Base-by-base conservation (phyloP, 2,888 invertebrate species). In the Exephanes ischioxanthus region DNA sequence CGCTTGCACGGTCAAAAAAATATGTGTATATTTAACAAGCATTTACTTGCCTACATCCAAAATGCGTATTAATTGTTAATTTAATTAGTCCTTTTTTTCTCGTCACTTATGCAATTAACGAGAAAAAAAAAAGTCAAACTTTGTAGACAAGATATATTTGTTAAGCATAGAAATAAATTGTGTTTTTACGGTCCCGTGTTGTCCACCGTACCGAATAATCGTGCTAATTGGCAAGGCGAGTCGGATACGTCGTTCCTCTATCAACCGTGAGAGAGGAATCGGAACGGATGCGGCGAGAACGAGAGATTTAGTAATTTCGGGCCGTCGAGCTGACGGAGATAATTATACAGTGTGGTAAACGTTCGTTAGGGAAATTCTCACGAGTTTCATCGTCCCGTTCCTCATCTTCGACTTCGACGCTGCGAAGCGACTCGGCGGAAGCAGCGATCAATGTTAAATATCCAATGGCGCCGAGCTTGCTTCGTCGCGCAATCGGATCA, bases 331-430 rank as follows among this genome's bases (percentile, higher is more conserved):
- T 79, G 79, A 84, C 84, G 80, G 88, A 87, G 88, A 89, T 90
- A 91, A 91, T 91, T 90, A 92, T 89, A 85, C 86, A 45, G 58
- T 26, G 71, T 72, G 87, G 87, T 87, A 22, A 87, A 87, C 87
- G 90, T 90, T 91, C 90, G 89, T 91, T 91, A 90, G 88, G 87
- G 87, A 87, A 89, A 89, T 90, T 89, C 87, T 86, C 82, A 83
- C 88, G 84, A 87, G 86, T 84, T 85, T 83, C 68, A 78, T 63
- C 71, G n/a, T 63, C 3, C 22, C 41, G 22, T 41, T 58, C 48
- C 37, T 63, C 55, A 81, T 76, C 83, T 86, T 22, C 3, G 22
- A 26, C 22, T 58, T 14, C 22, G 58, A 11, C 2, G 45, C 14
- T 14, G 45, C 11, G 14, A 45, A 0, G 14, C 45, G 45, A 3